phyloP scores from a whole-genome alignment of 2,113 vertebrate genomes.

The Camelus bactrianus region DNA sequence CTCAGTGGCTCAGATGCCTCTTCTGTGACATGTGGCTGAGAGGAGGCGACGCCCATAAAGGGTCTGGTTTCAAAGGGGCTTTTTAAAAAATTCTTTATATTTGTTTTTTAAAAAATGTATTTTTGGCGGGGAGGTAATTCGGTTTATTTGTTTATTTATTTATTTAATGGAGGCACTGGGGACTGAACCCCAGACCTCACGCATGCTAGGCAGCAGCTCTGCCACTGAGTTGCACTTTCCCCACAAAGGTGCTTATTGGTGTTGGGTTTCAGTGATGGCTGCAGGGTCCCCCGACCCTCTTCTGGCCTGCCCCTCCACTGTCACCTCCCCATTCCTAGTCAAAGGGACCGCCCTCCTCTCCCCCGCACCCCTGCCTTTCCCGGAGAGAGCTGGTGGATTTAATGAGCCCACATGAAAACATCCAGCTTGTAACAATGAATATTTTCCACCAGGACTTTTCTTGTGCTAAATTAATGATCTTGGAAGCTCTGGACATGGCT shows the following conservation, averaged over 20 bases:
- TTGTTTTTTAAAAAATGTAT: too few relatives aligned
- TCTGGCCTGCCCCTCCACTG: not conserved
- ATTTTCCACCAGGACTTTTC: not conserved
- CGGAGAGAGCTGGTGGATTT: not conserved
- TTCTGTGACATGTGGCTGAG: not conserved
- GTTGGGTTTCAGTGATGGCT: not conserved
- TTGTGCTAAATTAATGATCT: not conserved
- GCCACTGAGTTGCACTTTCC: too few relatives aligned
- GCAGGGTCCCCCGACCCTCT: too few relatives aligned
- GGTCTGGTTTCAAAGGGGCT: rapidly evolving
- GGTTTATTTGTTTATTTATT: too few relatives aligned
- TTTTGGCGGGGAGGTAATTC: too few relatives aligned
- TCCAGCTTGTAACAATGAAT: not conserved
- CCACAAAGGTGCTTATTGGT: rapidly evolving
- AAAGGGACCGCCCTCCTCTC: not conserved
- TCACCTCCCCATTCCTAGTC: not conserved
- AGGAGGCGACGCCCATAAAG: not conserved
- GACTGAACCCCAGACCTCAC: too few relatives aligned
- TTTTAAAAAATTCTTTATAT: too few relatives aligned
- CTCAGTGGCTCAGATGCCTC: not conserved
- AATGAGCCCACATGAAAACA: not conserved
- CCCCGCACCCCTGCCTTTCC: not conserved
- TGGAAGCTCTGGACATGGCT: not conserved
- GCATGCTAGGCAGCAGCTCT: too few relatives aligned
- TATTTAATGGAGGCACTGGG: too few relatives aligned